Evolutionary conservation across 2,113 vertebrate species (phyloP).

Genomic region (Notothenia rossii): DNA sequence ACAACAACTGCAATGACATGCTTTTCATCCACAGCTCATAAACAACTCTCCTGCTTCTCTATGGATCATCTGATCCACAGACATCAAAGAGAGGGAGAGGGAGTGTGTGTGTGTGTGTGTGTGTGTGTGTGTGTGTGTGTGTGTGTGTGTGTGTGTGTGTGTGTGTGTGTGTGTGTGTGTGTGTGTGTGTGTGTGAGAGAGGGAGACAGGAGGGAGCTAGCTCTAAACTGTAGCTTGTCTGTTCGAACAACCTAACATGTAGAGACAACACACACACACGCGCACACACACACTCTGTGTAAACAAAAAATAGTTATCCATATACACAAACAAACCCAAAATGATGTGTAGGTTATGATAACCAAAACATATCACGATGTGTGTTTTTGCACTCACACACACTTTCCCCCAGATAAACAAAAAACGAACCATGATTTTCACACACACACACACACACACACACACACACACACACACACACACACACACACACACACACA

Average conservation of each 20-base stretch:
- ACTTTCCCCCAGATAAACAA: constrained; percentile 5
- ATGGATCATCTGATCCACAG: constrained; percentile 38
- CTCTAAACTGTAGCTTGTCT: constrained; percentile 9
- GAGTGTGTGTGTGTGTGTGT: background rate
- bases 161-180: no score
- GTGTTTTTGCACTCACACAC: constrained; percentile 2
- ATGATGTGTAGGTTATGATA: background rate
- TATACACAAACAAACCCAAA: constrained; percentile 34
- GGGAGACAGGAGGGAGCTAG: background rate
- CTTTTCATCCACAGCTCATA: constrained; percentile 62
- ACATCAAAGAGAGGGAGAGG: constrained; percentile 58
- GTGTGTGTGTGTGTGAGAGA: no score
- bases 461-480: constrained; percentile 19
- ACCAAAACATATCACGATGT: background rate
- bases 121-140: no score
- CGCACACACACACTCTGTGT: background rate
- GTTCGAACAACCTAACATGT: constrained; percentile 22
- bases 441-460: constrained; percentile 18
- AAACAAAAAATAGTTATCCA: constrained; percentile 13
- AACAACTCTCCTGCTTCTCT: constrained; percentile 47
- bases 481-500: constrained; percentile 5
- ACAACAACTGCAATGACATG: constrained; percentile 56
- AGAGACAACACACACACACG: constrained; percentile 17
- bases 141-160: no score
- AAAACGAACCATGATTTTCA: background rate